These are phyloP conservation scores for Crocodylus rhombifer DNA, from an alignment of 2,797 vertebrate species.

Conservation along the genomic window DNA sequence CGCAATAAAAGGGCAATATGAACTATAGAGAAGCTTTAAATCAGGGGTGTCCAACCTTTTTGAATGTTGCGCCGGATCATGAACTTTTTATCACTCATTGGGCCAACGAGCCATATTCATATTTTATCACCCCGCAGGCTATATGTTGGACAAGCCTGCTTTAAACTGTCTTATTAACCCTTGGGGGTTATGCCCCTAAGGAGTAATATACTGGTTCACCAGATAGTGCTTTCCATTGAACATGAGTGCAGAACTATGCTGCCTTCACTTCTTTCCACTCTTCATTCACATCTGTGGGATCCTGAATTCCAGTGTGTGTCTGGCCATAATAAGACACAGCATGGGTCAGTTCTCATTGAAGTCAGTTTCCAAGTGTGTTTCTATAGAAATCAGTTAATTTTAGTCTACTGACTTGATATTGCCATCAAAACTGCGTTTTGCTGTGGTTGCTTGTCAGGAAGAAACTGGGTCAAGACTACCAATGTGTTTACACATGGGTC, in stretches of 20 bases:
- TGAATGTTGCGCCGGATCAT: no score
- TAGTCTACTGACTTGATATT: not conserved
- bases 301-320: not conserved
- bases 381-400: not conserved
- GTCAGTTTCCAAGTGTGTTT: not conserved
- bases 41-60: no score
- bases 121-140: no score
- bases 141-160: not conserved
- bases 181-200: not conserved
- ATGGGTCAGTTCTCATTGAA: no score
- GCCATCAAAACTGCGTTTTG: not conserved
- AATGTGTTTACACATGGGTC: not conserved
- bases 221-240: not conserved
- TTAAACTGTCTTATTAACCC: not conserved
- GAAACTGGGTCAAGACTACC: not conserved
- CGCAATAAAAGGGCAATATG: not conserved
- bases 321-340: not conserved
- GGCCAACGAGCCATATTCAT: no score
- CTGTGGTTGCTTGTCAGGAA: not conserved
- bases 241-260: not conserved
- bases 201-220: not conserved
- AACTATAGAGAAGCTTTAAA: not conserved
- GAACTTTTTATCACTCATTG: no score
- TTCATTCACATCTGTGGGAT: not conserved
- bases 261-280: not conserved